Evolutionary conservation across 1,140 invertebrate species (phyloP).

Genomic region (Drosophila leontia): DNA sequence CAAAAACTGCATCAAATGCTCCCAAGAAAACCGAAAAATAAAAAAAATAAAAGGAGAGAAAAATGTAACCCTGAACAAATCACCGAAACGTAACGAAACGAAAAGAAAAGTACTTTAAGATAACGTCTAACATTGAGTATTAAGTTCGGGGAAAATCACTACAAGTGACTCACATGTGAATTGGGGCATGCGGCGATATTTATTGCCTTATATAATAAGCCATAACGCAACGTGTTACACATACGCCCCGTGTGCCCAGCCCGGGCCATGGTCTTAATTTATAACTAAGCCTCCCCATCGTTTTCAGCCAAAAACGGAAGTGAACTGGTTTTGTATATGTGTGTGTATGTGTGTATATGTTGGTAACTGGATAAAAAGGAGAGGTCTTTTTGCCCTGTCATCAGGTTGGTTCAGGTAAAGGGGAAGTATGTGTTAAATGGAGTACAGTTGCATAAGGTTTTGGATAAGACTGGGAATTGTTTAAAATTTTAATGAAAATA

Average conservation of each 20-base stretch:
- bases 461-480: neutral
- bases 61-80: slow-evolving; percentile 58
- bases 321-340: slow-evolving; percentile 61
- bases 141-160: slow-evolving; percentile 10
- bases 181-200: slow-evolving; percentile 42
- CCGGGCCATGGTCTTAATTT: slow-evolving; percentile 58
- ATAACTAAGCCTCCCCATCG: slow-evolving; percentile 58
- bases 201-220: slow-evolving; percentile 67
- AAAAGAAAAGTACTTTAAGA: slow-evolving; percentile 48
- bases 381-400: slow-evolving; percentile 62
- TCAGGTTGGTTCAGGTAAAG: slow-evolving; percentile 12
- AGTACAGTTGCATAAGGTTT: neutral
- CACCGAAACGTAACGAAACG: slow-evolving; percentile 34
- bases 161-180: slow-evolving; percentile 53
- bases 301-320: slow-evolving; percentile 57
- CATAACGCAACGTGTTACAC: slow-evolving; percentile 76
- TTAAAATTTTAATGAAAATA: neutral
- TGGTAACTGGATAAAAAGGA: slow-evolving; percentile 16
- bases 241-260: slow-evolving; percentile 63
- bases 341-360: slow-evolving; percentile 12
- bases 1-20: slow-evolving; percentile 74
- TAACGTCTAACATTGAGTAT: slow-evolving; percentile 42
- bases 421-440: neutral
- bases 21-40: slow-evolving; percentile 6
- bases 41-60: neutral